phyloP scores from a whole-genome alignment of 2,888 invertebrate species.

The Miltochrista miniata region DNA sequence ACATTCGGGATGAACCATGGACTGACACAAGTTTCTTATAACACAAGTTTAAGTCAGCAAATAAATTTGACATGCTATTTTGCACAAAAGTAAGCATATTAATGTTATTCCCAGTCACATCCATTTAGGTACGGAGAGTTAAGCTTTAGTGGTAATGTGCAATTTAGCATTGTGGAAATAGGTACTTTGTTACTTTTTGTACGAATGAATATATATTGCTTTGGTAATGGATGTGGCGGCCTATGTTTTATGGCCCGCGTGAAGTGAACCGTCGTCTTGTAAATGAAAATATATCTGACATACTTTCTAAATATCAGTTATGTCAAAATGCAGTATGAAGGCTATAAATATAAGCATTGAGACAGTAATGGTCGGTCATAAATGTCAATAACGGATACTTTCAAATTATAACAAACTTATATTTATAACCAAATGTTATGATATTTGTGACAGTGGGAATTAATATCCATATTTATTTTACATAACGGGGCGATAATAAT shows the following conservation, averaged over 20 bases:
- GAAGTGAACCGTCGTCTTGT: constrained; percentile 55
- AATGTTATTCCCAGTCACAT: constrained; percentile 2
- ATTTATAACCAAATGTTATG: too few species aligned
- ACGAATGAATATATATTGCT: constrained; percentile 51
- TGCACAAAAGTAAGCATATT: too few species aligned
- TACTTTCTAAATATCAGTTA: constrained; percentile 15
- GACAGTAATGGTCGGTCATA: too few species aligned
- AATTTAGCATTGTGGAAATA: constrained; percentile 46
- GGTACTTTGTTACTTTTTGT: constrained; percentile 40
- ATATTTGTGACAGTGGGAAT: too few species aligned
- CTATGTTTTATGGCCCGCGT: constrained; percentile 50
- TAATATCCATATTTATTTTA: too few species aligned
- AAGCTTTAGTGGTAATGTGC: constrained; percentile 21
- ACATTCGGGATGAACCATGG: too few species aligned
- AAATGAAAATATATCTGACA: constrained; percentile 56
- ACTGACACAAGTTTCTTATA: too few species aligned
- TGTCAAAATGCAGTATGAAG: constrained; percentile 40
- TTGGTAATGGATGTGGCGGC: constrained; percentile 38
- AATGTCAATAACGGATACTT: too few species aligned
- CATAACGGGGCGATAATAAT: too few species aligned
- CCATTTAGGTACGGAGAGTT: constrained; percentile 9
- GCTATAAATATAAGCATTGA: not conserved
- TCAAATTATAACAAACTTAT: too few species aligned
- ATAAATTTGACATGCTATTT: too few species aligned
- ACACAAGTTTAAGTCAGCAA: too few species aligned